Conservation (phyloP, 2,888 invertebrate species). For the Drosophila anomelani region DNA sequence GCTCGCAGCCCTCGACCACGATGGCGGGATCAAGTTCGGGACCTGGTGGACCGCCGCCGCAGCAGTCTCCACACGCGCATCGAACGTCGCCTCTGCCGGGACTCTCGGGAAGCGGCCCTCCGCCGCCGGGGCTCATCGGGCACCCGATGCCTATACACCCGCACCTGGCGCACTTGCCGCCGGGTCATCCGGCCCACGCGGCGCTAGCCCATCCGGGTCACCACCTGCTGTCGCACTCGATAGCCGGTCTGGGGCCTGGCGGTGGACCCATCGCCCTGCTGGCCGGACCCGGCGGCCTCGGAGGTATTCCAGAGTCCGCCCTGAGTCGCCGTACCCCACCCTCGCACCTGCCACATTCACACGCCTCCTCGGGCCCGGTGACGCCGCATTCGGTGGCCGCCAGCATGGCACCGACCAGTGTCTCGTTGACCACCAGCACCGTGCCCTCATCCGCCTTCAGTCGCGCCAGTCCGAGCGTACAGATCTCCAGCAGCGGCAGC, state of each 20-base stretch:
- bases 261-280: slow-evolving; percentile 81
- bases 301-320: slow-evolving; percentile 82
- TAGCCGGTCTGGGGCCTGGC: slow-evolving; percentile 81
- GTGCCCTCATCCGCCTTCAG: slow-evolving; percentile 85
- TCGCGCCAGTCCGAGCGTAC: slow-evolving; percentile 85
- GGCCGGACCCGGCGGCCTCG: slow-evolving; percentile 81
- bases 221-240: slow-evolving; percentile 83
- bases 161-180: slow-evolving; percentile 81
- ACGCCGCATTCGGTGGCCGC: slow-evolving; percentile 72
- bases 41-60: slow-evolving; percentile 48
- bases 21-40: slow-evolving; percentile 54
- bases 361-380: slow-evolving; percentile 76
- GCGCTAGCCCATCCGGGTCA: slow-evolving; percentile 83
- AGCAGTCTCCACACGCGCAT: slow-evolving; percentile 75
- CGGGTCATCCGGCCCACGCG: slow-evolving; percentile 82
- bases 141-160: slow-evolving; percentile 84
- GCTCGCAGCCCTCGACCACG: slow-evolving; percentile 71
- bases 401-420: slow-evolving; percentile 66
- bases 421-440: slow-evolving; percentile 79
- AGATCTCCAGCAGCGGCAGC: slow-evolving; percentile 68
- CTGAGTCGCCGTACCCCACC: slow-evolving; percentile 84
- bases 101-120: slow-evolving; percentile 71
- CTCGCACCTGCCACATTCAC: slow-evolving; percentile 79
- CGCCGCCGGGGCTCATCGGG: slow-evolving; percentile 82
- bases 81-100: slow-evolving; percentile 84